Conservation (phyloP, 2,888 invertebrate genomes). For the Lutraria lutraria region DNA sequence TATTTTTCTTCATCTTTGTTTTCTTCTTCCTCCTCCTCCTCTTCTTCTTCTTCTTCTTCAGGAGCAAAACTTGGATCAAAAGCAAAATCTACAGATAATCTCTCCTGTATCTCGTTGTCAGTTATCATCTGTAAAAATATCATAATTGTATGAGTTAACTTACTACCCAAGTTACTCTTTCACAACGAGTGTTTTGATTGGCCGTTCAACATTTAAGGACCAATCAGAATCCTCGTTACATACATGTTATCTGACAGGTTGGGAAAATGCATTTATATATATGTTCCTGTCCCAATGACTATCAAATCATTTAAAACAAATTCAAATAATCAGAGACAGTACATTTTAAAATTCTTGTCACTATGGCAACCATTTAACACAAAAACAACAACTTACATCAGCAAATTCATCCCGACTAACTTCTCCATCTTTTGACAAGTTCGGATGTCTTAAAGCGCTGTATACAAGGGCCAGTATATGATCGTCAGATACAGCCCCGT, state of each 20-base stretch:
- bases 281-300: too few relatives aligned
- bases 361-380: too few relatives aligned
- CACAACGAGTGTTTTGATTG: too few relatives aligned
- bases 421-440: constrained; percentile 74
- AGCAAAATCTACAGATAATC: constrained; percentile 75
- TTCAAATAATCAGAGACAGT: too few relatives aligned
- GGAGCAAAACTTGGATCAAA: constrained; percentile 36
- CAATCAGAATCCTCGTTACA: too few relatives aligned
- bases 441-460: constrained; percentile 74
- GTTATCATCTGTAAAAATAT: constrained; percentile 74
- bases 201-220: too few relatives aligned
- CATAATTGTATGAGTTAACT: too few relatives aligned
- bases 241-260: too few relatives aligned
- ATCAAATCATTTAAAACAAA: too few relatives aligned
- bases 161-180: too few relatives aligned
- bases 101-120: constrained; percentile 75
- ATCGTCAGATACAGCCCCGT: constrained; percentile 76
- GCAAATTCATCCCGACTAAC: constrained; percentile 76
- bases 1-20: neutral
- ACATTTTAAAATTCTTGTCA: too few relatives aligned
- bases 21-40: constrained; percentile 33
- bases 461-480: constrained; percentile 79
- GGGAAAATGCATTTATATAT: too few relatives aligned
- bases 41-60: constrained; percentile 35
- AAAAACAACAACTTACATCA: constrained; percentile 59